Conservation (phyloP, 2,797 vertebrate genomes). For the Falco rusticolus region DNA sequence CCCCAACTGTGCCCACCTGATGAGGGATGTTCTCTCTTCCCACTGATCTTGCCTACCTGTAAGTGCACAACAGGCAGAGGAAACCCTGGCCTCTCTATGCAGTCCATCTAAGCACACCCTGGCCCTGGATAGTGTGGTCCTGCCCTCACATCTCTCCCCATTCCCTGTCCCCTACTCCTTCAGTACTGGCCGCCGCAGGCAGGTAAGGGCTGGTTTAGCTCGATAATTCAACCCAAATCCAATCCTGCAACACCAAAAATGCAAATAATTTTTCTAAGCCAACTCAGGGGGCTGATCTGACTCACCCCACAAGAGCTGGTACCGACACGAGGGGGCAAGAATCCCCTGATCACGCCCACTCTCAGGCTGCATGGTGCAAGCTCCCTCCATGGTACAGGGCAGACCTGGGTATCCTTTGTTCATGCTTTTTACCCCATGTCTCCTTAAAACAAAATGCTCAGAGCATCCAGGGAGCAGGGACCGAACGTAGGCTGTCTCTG, state of each 20-base stretch:
- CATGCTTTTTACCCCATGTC: not conserved
- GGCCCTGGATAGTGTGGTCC: not conserved
- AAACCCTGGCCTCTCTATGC: not conserved
- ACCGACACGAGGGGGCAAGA: not conserved
- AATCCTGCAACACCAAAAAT: not conserved
- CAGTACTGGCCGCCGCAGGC: not conserved
- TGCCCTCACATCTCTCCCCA: not conserved
- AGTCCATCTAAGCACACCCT: not conserved
- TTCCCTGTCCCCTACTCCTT: not conserved
- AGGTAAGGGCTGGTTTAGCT: not conserved
- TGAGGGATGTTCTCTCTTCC: not conserved
- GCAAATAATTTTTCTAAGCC: not conserved
- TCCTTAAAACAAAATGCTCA: not conserved
- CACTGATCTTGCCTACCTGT: not conserved
- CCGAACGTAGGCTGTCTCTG: not conserved
- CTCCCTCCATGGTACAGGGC: not conserved
- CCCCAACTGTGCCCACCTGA: not conserved
- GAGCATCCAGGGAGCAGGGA: not conserved
- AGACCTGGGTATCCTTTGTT: not conserved
- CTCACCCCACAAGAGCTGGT: not conserved
- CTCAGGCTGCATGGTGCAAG: not conserved
- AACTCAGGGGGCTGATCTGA: accelerated
- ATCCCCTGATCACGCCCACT: not conserved
- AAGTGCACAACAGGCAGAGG: not conserved
- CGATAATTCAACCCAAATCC: not conserved